Evolutionary conservation across 2,113 vertebrate genomes (phyloP).

Genomic region (Amphiprion percula): DNA sequence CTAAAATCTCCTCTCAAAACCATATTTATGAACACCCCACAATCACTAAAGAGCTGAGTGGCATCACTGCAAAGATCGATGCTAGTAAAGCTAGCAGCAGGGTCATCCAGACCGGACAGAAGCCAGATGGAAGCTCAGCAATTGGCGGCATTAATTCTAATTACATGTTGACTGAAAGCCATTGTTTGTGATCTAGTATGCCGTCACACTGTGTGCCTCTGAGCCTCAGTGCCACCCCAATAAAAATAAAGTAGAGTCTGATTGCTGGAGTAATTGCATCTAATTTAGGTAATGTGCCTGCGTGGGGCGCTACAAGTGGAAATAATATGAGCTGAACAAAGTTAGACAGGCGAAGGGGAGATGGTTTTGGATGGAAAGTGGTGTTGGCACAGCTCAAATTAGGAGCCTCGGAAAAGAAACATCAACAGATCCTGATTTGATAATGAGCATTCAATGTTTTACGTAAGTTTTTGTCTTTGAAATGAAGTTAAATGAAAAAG

Average conservation of each 20-base stretch:
- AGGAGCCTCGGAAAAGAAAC: neutral
- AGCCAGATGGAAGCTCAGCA: slow-evolving; percentile 25
- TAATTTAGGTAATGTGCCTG: slow-evolving; percentile 71
- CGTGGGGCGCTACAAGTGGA: slow-evolving; percentile 36
- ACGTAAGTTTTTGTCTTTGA: too few relatives aligned
- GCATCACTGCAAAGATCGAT: too few relatives aligned
- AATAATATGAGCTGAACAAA: slow-evolving; percentile 45
- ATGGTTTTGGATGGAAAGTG: neutral
- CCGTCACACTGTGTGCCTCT: slow-evolving; percentile 37
- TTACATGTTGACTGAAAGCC: slow-evolving; percentile 61
- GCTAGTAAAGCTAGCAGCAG: neutral
- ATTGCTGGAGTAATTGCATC: slow-evolving; percentile 74
- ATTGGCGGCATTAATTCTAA: slow-evolving; percentile 64
- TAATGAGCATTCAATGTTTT: too few relatives aligned
- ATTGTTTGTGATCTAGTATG: slow-evolving; percentile 66
- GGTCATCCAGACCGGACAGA: slow-evolving; percentile 12
- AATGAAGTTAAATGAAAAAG: too few relatives aligned
- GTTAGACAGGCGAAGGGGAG: neutral
- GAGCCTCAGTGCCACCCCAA: slow-evolving; percentile 51
- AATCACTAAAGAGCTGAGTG: too few relatives aligned
- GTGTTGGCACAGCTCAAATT: neutral
- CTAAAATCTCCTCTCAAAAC: too few relatives aligned
- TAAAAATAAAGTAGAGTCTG: slow-evolving; percentile 73
- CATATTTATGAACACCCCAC: too few relatives aligned
- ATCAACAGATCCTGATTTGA: too few relatives aligned